A percentile compares a stretch with the other conserved stretches of the same genome.
These are phyloP conservation scores for Euproctis similis DNA, from an alignment of 2,888 invertebrate species.

Conservation along the genomic window DNA sequence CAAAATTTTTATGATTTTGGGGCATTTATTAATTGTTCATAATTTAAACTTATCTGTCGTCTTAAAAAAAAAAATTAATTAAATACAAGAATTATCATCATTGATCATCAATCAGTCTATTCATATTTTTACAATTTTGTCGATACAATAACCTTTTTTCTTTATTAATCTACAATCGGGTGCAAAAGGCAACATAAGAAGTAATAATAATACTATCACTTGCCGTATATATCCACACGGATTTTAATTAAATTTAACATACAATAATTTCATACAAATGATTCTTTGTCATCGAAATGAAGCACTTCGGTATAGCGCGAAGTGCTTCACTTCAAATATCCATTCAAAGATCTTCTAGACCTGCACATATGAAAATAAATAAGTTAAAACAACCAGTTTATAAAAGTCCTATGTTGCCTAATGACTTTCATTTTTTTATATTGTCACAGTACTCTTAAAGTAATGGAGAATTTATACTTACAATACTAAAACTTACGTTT, in stretches of 20 bases:
- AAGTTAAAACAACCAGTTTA: conserved; percentile 60
- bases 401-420: conserved; percentile 64
- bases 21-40: conserved; percentile 48
- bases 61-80: conserved; percentile 74
- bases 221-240: conserved; percentile 57
- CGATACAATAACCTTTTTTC: conserved; percentile 63
- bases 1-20: conserved; percentile 50
- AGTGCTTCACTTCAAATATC: no score
- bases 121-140: conserved; percentile 74
- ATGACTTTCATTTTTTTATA: conserved; percentile 50
- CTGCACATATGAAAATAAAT: conserved; percentile 60
- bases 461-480: conserved; percentile 74
- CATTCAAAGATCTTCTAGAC: conserved; percentile 16
- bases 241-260: conserved; percentile 57
- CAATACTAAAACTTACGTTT: conserved; percentile 65
- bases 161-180: conserved; percentile 51
- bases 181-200: conserved; percentile 69
- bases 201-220: conserved; percentile 40
- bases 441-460: conserved; percentile 69
- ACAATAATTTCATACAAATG: conserved; percentile 49
- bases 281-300: conserved; percentile 35
- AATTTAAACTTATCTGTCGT: conserved; percentile 72
- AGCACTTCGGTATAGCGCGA: no score
- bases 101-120: conserved; percentile 76
- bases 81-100: conserved; percentile 73